phyloP scores from a whole-genome alignment of 2,113 vertebrate genomes.

The Rattus norvegicus region DNA sequence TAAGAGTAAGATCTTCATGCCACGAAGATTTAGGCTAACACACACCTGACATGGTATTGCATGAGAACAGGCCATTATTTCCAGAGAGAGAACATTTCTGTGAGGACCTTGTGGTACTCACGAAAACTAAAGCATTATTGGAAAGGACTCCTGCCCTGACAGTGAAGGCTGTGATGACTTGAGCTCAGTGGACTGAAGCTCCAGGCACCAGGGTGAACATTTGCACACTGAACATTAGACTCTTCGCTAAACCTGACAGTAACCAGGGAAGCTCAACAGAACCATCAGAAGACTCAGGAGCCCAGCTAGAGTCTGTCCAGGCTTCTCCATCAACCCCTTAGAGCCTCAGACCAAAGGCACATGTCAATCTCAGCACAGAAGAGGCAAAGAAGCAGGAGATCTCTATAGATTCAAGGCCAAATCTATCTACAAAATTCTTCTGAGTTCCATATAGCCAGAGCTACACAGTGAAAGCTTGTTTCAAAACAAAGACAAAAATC shows the following conservation, averaged over 20 bases:
- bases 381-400: background rate
- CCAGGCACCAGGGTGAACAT: background rate
- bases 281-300: no score
- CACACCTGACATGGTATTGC: background rate
- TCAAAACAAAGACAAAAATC: no score
- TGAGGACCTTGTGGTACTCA: background rate
- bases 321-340: background rate
- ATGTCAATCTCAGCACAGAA: background rate
- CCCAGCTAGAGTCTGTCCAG: no score
- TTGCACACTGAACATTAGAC: background rate
- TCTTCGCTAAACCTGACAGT: no score
- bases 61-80: background rate
- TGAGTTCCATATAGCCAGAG: background rate
- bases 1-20: background rate
- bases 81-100: background rate
- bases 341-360: background rate
- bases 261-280: no score
- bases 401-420: background rate
- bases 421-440: background rate
- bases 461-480: background rate
- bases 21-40: background rate
- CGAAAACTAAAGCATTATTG: background rate
- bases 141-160: background rate
- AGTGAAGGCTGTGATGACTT: background rate
- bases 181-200: background rate